phyloP scores from a whole-genome alignment of 2,888 invertebrate species.

The Carabus problematicus region DNA sequence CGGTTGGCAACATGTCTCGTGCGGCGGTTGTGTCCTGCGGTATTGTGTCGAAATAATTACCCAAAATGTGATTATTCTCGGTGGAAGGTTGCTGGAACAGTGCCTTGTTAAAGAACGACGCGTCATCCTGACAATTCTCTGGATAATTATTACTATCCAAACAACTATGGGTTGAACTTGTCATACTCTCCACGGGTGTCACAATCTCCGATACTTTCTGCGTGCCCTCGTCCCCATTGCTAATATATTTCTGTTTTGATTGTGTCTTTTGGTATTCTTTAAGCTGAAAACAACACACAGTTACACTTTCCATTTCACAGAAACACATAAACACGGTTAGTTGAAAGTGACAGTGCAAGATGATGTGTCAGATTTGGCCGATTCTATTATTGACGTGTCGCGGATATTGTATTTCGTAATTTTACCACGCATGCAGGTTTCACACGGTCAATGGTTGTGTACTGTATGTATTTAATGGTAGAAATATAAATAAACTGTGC shows the following conservation, averaged over 20 bases:
- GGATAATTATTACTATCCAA: slow-evolving; percentile 40
- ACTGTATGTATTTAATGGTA: slow-evolving; percentile 15
- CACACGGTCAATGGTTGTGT: neutral
- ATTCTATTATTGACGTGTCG: slow-evolving; percentile 36
- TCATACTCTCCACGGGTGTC: slow-evolving; percentile 49
- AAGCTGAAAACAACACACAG: slow-evolving; percentile 59
- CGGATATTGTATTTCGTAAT: slow-evolving; percentile 16
- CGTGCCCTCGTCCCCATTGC: slow-evolving; percentile 46
- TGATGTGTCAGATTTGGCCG: slow-evolving; percentile 33
- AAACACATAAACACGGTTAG: neutral
- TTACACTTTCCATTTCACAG: slow-evolving; percentile 11
- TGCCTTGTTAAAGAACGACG: slow-evolving; percentile 23
- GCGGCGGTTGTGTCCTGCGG: neutral
- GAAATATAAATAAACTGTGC: slow-evolving; percentile 28
- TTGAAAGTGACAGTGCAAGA: slow-evolving; percentile 26
- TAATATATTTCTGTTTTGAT: slow-evolving; percentile 45
- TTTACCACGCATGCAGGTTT: slow-evolving; percentile 25
- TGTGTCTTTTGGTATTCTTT: slow-evolving; percentile 62
- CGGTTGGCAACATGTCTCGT: slow-evolving; percentile 2
- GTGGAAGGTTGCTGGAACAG: slow-evolving; percentile 15
- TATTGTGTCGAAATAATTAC: slow-evolving; percentile 37
- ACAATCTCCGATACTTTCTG: slow-evolving; percentile 39
- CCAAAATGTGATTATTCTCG: slow-evolving; percentile 24
- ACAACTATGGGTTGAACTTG: slow-evolving; percentile 51
- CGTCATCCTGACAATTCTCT: too few species aligned